A percentile compares a stretch with the other conserved stretches of the same genome.
Evolutionary conservation across 2,113 vertebrate genomes (phyloP).

Genomic region (Natator depressus): DNA sequence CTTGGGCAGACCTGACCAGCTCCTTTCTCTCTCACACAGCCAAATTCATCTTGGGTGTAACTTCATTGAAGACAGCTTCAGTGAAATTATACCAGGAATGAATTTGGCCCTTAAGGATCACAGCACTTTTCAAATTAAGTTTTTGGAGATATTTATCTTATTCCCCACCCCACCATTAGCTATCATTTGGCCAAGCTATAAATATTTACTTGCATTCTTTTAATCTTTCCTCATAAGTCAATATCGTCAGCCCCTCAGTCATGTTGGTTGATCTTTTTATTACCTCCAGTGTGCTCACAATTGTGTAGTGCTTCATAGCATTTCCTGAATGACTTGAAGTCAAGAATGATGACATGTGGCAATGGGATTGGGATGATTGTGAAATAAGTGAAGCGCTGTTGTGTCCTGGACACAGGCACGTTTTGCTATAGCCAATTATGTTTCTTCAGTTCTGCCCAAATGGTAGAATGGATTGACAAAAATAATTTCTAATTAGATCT

Average conservation of each 20-base stretch:
- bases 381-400: conserved; percentile 7
- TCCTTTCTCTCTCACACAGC: background rate
- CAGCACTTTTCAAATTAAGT: background rate
- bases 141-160: background rate
- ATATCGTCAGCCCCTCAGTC: conserved; percentile 69
- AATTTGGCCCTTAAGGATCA: background rate
- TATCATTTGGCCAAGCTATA: conserved; percentile 55
- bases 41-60: background rate
- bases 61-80: background rate
- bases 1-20: background rate
- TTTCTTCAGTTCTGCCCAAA: background rate
- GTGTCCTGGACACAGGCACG: background rate
- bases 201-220: conserved; percentile 58
- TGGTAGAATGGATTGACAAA: background rate
- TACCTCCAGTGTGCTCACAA: conserved; percentile 73
- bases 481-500: background rate
- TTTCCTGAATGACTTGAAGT: conserved; percentile 59
- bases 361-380: background rate
- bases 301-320: conserved; percentile 51
- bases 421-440: background rate
- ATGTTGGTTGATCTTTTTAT: conserved; percentile 74
- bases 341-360: background rate
- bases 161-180: background rate
- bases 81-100: rapidly evolving
- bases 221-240: conserved; percentile 74